phyloP scores from a whole-genome alignment of 2,888 invertebrate genomes.

The Thymelicus lineola region DNA sequence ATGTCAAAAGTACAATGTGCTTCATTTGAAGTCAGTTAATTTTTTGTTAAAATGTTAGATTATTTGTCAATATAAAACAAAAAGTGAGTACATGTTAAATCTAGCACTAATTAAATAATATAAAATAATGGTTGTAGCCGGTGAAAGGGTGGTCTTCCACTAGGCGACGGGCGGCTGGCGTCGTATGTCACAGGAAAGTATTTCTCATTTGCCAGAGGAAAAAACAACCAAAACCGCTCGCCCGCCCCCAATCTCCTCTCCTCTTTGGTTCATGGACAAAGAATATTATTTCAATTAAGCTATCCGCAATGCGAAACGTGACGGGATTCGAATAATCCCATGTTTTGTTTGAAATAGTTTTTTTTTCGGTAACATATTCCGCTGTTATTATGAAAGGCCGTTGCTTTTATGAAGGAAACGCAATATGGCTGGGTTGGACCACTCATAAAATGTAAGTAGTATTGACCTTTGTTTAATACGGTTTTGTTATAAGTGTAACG shows the following conservation, averaged over 20 bases:
- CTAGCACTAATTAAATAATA: no score
- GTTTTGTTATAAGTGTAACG: conserved; percentile 4
- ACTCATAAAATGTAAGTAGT: not conserved
- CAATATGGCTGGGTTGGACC: conserved; percentile 19
- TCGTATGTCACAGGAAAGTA: conserved; percentile 77
- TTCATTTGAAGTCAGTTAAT: no score
- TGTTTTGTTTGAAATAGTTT: conserved; percentile 37
- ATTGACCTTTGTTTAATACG: not conserved
- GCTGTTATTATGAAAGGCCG: conserved; percentile 14
- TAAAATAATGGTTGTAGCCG: not conserved
- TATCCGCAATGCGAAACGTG: conserved; percentile 43
- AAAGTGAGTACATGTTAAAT: no score
- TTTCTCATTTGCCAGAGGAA: conserved; percentile 73
- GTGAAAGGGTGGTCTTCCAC: not conserved
- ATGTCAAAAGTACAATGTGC: no score
- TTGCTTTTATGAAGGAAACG: conserved; percentile 11
- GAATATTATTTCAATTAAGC: conserved; percentile 79
- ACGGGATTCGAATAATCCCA: conserved; percentile 37
- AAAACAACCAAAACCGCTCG: conserved; percentile 56
- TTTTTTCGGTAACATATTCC: conserved; percentile 29
- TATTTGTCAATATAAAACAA: no score
- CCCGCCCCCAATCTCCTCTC: conserved; percentile 72
- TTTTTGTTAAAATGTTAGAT: no score
- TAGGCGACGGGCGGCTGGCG: conserved; percentile 61
- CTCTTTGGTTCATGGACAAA: conserved; percentile 67